These are phyloP conservation scores for Nebria brevicollis DNA, from an alignment of 2,888 invertebrate genomes.

Conservation along the genomic window DNA sequence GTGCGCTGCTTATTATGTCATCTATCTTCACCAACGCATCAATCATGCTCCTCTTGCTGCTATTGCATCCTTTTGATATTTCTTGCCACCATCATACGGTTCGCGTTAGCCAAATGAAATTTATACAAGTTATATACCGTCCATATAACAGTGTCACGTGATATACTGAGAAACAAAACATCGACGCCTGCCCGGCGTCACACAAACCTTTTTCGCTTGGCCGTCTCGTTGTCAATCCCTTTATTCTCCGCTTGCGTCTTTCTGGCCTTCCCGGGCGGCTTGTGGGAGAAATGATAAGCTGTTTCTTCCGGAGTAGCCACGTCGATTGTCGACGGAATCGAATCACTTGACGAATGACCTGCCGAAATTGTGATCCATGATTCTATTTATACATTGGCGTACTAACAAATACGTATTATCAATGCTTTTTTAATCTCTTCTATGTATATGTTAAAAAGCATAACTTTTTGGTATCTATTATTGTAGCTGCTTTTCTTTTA, in stretches of 20 bases:
- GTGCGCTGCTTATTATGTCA: slow-evolving; percentile 43
- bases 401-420: too few relatives aligned
- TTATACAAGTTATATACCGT: slow-evolving; percentile 36
- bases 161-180: slow-evolving; percentile 33
- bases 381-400: not conserved
- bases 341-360: slow-evolving; percentile 25
- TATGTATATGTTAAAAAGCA: not conserved
- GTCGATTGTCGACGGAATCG: slow-evolving; percentile 17
- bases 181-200: slow-evolving; percentile 16
- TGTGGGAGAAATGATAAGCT: not conserved
- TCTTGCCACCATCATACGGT: slow-evolving; percentile 20
- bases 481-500: too few relatives aligned
- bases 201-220: not conserved
- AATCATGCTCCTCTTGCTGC: slow-evolving; percentile 24
- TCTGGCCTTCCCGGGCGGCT: not conserved
- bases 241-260: not conserved
- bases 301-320: slow-evolving; percentile 1
- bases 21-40: slow-evolving; percentile 34
- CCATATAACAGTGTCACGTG: slow-evolving; percentile 18
- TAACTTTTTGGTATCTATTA: not conserved
- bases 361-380: slow-evolving; percentile 26
- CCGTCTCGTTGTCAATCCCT: not conserved
- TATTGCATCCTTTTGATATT: not conserved
- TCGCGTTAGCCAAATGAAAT: slow-evolving; percentile 34
- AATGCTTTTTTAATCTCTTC: not conserved